These are phyloP conservation scores for Keiferia lycopersicella DNA, from an alignment of 2,888 invertebrate species.

Conservation along the genomic window DNA sequence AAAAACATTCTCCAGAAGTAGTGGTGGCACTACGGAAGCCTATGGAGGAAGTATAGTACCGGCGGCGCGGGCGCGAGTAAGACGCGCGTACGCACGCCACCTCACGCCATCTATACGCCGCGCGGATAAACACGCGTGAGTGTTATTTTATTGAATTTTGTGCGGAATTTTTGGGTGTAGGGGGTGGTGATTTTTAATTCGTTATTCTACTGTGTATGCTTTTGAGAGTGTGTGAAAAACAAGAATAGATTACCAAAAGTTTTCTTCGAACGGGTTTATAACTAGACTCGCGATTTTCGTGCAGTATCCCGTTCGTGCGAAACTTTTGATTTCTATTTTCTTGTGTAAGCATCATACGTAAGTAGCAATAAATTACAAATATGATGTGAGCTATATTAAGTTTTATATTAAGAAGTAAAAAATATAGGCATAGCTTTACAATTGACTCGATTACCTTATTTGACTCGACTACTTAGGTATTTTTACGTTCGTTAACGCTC, in stretches of 20 bases:
- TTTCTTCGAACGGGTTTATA: no score
- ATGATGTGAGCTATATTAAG: no score
- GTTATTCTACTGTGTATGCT: not conserved
- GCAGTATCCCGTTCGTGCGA: no score
- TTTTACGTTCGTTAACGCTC: no score
- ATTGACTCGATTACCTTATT: no score
- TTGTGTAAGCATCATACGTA: no score
- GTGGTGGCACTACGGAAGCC: not conserved
- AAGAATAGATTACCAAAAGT: not conserved
- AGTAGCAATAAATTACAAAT: no score
- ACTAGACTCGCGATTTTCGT: no score
- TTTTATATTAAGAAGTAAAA: no score
- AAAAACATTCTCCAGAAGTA: not conserved
- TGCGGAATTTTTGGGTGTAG: not conserved
- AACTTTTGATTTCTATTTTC: no score
- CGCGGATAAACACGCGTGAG: not conserved
- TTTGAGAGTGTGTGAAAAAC: not conserved
- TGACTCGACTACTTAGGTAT: no score
- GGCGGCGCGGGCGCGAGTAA: not conserved
- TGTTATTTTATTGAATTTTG: conserved; percentile 4
- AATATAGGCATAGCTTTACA: no score
- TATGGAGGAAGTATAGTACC: conserved; percentile 2
- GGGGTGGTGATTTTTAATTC: not conserved
- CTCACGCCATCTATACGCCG: conserved; percentile 8
- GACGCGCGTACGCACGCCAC: conserved; percentile 1